Evolutionary conservation across 2,113 vertebrate genomes (phyloP).

Genomic region (Tympanuchus pallidicinctus): DNA sequence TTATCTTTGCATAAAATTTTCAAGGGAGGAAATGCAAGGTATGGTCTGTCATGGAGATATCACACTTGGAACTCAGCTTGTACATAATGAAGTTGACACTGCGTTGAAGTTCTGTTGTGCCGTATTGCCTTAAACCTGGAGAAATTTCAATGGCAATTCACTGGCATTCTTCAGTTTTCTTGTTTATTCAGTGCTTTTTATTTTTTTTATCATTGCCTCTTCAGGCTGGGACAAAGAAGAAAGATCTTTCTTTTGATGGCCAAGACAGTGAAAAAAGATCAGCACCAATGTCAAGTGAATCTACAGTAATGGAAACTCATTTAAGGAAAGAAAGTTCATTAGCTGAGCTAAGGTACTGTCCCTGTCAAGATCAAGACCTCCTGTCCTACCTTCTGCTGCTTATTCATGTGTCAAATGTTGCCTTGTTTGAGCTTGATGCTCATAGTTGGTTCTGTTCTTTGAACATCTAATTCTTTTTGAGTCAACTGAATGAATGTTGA

Average conservation of each 20-base stretch:
- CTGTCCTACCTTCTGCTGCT: neutral
- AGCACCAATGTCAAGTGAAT: neutral
- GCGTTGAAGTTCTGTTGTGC: neutral
- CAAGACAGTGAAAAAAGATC: neutral
- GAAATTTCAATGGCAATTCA: neutral
- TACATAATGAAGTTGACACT: neutral
- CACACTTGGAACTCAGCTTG: neutral
- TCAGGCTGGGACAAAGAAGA: neutral
- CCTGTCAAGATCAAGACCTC: neutral
- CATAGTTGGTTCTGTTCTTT: neutral
- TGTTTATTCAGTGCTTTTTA: neutral
- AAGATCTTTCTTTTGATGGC: neutral
- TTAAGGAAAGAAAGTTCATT: neutral
- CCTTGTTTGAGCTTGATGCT: neutral
- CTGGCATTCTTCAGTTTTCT: neutral
- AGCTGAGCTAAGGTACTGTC: conserved; percentile 2
- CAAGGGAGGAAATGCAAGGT: neutral
- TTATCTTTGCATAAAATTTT: neutral
- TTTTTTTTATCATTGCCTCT: neutral
- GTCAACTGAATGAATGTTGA: neutral
- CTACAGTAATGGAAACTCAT: neutral
- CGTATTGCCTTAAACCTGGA: neutral
- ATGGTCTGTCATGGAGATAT: neutral
- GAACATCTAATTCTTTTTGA: neutral
- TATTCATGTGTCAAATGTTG: neutral